Evolutionary conservation across 92 coral and sea anemone species (phyloP).

Genomic region (Virgularia gustaviana): DNA sequence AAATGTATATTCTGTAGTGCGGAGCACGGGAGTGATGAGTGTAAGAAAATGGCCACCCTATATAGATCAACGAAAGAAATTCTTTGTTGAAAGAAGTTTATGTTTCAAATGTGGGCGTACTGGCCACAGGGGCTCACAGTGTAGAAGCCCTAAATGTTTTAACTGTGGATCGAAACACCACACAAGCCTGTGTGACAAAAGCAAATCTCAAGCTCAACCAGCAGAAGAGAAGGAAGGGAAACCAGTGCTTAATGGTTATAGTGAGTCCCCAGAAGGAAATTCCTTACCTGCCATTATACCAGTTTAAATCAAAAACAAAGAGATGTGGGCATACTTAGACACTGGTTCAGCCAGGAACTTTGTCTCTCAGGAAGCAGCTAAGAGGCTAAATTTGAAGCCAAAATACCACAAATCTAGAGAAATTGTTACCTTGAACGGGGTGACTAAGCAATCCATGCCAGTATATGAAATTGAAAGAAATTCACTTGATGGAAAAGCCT

Average conservation of each 20-base stretch:
- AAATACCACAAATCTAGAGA: conserved; percentile 24
- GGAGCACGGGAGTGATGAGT: too few species aligned
- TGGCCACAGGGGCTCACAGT: conserved; percentile 38
- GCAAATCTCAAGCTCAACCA: too few species aligned
- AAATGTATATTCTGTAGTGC: too few species aligned
- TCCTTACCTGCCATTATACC: conserved; percentile 33
- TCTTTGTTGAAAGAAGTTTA: conserved; percentile 36
- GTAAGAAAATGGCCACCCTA: conserved; percentile 6
- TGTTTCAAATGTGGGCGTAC: conserved; percentile 49
- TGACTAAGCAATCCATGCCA: conserved; percentile 48
- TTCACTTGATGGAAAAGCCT: conserved; percentile 30
- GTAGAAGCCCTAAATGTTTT: not conserved
- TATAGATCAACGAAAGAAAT: conserved; percentile 14
- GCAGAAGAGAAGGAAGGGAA: not conserved
- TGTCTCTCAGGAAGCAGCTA: conserved; percentile 26
- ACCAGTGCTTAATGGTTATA: not conserved
- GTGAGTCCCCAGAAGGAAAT: not conserved
- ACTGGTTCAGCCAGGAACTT: conserved; percentile 32
- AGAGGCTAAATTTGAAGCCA: conserved; percentile 26
- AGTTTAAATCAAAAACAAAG: not conserved
- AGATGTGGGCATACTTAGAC: conserved; percentile 35
- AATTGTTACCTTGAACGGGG: conserved; percentile 43
- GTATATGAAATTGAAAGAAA: conserved; percentile 11
- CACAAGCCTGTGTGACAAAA: conserved; percentile 50
- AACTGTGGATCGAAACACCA: conserved; percentile 48